Conservation (phyloP, 64 coral and sea anemone species). For the Montipora capricornis region DNA sequence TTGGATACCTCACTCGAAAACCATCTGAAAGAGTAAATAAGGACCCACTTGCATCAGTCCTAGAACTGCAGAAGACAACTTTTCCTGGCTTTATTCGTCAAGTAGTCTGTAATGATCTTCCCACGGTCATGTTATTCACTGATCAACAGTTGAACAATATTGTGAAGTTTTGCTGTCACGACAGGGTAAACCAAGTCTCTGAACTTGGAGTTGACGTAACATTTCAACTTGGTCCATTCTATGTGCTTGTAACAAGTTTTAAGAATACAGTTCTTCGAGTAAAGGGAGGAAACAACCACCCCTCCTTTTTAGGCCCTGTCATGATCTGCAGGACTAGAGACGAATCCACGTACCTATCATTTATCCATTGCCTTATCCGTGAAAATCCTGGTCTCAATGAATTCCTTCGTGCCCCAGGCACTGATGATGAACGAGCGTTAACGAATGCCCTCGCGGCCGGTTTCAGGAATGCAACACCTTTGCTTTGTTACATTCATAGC, state of each 20-base stretch:
- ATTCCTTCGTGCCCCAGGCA: no score
- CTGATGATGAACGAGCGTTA: no score
- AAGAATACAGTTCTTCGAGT: constrained; percentile 54
- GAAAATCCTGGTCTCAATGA: no score
- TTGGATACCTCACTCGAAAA: no score
- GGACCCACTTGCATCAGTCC: no score
- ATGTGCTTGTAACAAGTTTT: constrained; percentile 75
- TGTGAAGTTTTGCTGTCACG: constrained; percentile 66
- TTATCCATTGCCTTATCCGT: no score
- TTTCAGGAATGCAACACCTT: constrained; percentile 5
- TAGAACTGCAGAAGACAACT: no score
- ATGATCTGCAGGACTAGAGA: constrained; percentile 78
- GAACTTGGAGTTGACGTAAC: constrained; percentile 69
- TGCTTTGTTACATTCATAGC: constrained; percentile 68
- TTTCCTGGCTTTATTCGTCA: no score
- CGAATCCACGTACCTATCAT: neutral
- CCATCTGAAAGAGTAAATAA: no score
- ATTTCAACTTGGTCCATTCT: constrained; percentile 75
- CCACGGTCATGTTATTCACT: constrained; percentile 52
- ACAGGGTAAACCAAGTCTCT: constrained; percentile 47
- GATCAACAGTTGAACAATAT: constrained; percentile 65
- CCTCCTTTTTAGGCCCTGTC: constrained; percentile 42
- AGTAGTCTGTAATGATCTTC: no score
- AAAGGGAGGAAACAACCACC: constrained; percentile 16
- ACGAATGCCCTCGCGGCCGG: no score